phyloP scores from a whole-genome alignment of 2,797 vertebrate species.

The Paratrypauchen microcephalus region DNA sequence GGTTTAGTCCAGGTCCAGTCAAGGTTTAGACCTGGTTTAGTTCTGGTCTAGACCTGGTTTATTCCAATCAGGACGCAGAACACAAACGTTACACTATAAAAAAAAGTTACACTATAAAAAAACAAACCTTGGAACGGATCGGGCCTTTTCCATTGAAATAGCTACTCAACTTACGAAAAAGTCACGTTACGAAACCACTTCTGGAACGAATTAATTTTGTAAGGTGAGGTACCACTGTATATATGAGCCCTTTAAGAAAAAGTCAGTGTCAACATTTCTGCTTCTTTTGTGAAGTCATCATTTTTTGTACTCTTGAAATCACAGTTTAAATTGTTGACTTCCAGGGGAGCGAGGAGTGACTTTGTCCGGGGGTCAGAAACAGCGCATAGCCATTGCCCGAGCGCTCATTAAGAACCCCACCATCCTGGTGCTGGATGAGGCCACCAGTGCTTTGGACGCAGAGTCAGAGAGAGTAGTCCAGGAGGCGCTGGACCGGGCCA shows the following conservation, averaged over 20 bases:
- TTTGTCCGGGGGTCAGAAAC: conserved; percentile 94
- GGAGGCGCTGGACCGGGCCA: conserved; percentile 88
- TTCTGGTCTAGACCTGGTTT: too few relatives aligned
- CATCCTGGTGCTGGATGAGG: conserved; percentile 90
- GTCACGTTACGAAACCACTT: too few relatives aligned
- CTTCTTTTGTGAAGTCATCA: not conserved
- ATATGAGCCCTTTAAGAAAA: not conserved
- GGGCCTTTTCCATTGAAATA: too few relatives aligned
- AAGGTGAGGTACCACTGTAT: too few relatives aligned
- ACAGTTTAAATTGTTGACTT: conserved; percentile 1
- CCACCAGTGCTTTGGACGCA: conserved; percentile 91
- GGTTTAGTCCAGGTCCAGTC: too few relatives aligned
- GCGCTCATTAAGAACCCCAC: conserved; percentile 90
- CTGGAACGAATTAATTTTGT: too few relatives aligned
- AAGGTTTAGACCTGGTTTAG: too few relatives aligned
- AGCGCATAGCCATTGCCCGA: conserved; percentile 91
- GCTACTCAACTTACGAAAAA: too few relatives aligned
- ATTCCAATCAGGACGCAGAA: too few relatives aligned
- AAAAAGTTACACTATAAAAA: too few relatives aligned
- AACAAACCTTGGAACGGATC: too few relatives aligned
- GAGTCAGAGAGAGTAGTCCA: conserved; percentile 90
- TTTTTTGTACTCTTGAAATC: not conserved
- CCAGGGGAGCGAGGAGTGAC: conserved; percentile 89
- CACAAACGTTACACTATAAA: too few relatives aligned
- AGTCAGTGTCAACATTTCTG: not conserved